A percentile compares a stretch with the other conserved stretches of the same genome.
phyloP scores from a whole-genome alignment of 2,888 invertebrate species.

The Apotomis betuletana region DNA sequence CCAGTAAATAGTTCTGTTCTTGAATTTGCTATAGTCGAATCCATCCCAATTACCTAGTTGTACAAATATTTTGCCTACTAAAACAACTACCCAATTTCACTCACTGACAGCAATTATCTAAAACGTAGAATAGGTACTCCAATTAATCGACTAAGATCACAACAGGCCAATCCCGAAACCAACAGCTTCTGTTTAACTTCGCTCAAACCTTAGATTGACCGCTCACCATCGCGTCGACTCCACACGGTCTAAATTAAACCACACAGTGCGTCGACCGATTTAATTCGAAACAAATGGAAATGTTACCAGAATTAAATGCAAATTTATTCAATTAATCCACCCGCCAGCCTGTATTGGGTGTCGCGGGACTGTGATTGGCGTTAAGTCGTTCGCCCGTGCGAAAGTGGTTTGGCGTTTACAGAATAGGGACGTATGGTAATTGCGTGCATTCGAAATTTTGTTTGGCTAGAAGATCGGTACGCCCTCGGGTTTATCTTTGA shows the following conservation, averaged over 20 bases:
- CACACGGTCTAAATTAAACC: slow-evolving; percentile 35
- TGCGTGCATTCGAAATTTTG: slow-evolving; percentile 69
- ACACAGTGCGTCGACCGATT: slow-evolving; percentile 51
- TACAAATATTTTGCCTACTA: no score
- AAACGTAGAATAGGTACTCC: no score
- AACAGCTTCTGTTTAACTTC: slow-evolving; percentile 10
- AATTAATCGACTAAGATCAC: neutral
- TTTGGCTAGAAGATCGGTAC: slow-evolving; percentile 68
- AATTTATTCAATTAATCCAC: slow-evolving; percentile 82
- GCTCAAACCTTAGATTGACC: slow-evolving; percentile 11
- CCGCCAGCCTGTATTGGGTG: slow-evolving; percentile 76
- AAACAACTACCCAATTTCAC: no score
- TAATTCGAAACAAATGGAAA: slow-evolving; percentile 80
- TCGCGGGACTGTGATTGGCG: slow-evolving; percentile 78
- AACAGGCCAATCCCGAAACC: neutral
- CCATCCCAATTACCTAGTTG: no score
- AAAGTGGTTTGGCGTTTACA: slow-evolving; percentile 69
- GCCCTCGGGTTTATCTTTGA: slow-evolving; percentile 49
- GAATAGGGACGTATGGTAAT: slow-evolving; percentile 58
- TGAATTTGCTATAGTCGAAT: no score
- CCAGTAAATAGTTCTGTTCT: no score
- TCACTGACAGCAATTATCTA: no score
- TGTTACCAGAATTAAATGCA: slow-evolving; percentile 75
- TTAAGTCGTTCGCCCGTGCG: slow-evolving; percentile 70
- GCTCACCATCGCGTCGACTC: slow-evolving; percentile 10